Percentiles rank a stretch among this genome's conserved stretches.
These are phyloP conservation scores for Etheostoma spectabile DNA, from an alignment of 2,113 vertebrate genomes.

Conservation along the genomic window DNA sequence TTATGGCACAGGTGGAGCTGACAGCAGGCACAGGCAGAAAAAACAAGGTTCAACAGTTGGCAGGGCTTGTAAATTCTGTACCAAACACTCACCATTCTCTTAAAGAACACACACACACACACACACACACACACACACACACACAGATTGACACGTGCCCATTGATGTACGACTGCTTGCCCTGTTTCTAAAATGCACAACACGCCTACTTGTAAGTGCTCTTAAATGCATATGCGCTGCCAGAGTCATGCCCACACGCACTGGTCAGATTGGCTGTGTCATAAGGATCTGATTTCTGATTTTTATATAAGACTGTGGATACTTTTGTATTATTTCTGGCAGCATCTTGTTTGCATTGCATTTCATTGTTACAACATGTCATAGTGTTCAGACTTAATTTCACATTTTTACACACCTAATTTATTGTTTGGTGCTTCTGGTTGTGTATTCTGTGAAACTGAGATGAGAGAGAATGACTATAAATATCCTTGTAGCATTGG, in stretches of 20 bases:
- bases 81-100: constrained; percentile 52
- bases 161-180: constrained; percentile 15
- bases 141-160: constrained; percentile 15
- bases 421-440: neutral
- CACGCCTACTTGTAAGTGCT: constrained; percentile 19
- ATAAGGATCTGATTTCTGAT: constrained; percentile 13
- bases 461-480: constrained; percentile 31
- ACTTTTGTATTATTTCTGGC: neutral
- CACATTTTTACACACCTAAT: neutral
- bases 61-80: constrained; percentile 49
- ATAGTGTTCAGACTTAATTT: constrained; percentile 1
- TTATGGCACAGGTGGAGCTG: constrained; percentile 66
- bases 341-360: neutral
- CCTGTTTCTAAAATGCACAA: constrained; percentile 32
- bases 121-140: constrained; percentile 29
- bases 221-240: neutral
- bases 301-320: constrained; percentile 17
- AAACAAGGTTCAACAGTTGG: constrained; percentile 73
- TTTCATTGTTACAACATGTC: constrained; percentile 13
- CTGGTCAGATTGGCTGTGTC: neutral
- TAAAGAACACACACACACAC: constrained; percentile 45
- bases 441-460: constrained; percentile 8
- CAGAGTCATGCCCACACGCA: constrained; percentile 24
- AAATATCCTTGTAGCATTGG: constrained; percentile 40
- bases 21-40: constrained; percentile 66